Base-by-base conservation (phyloP, 2,888 invertebrate genomes). In the Orchesella flavescens region DNA sequence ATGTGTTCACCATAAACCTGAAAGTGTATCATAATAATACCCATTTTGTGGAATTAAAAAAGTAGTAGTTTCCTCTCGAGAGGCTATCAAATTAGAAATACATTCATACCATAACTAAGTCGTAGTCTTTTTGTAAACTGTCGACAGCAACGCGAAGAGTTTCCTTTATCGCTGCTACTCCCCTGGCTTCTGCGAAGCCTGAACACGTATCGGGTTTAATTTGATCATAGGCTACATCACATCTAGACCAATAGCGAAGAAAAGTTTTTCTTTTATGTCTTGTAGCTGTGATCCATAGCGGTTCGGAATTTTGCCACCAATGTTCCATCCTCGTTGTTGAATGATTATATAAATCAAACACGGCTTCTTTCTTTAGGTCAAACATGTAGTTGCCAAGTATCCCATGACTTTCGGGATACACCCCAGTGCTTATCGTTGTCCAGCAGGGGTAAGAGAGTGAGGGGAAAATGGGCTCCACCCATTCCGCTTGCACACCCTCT, bases 341-440 rank as follows among this genome's bases (percentile, higher is more conserved):
- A 7, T 79, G 79, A 68, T 87, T 84, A 69, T 83, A 77, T 55
- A 88, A 75, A 77, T 86, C 84, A 61, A 88, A 88, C 19, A 85
- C 73, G 12, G 89, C 89, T 53, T 89, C 88, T 13, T 85, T 78
- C 1, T 85, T 82, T 7, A 89, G 72, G 86, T 90, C 90, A 78
- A 89, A 90, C 89, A 90, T 90, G 87, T 89, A 89, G 80, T 90
- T 90, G n/a, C 89, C 90, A 43, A 90, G 87, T 46, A 90, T 89
- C 7, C 89, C 90, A 86, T 90, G 90, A 24, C 79, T 88, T 87
- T 90, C 90, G 4, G 90, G 89, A 84, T 89, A 86, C 17, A 88
- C 83, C 17, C 89, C 89, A n/a, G 89, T 89, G 76, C 86, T 87
- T 21, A 89, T 87, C 12, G 89, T 88, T 43, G 89, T 89, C 89